phyloP scores from a whole-genome alignment of 1,140 invertebrate genomes.

The Ips typographus region DNA sequence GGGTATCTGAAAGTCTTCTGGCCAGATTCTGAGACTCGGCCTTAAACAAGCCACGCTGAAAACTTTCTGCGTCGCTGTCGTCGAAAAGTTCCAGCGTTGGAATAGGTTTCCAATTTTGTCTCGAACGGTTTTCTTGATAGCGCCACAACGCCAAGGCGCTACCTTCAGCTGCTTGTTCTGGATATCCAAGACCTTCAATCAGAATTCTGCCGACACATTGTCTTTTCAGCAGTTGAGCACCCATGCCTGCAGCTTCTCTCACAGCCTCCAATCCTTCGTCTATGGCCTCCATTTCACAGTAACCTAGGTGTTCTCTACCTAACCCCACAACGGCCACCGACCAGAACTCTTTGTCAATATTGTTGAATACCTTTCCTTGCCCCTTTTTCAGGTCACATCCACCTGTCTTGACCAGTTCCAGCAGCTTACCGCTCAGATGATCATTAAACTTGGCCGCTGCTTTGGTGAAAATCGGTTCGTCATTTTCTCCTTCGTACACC shows the following conservation, averaged over 20 bases:
- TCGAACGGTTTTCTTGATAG: slow-evolving; percentile 63
- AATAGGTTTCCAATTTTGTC: slow-evolving; percentile 55
- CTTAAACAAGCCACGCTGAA: slow-evolving; percentile 53
- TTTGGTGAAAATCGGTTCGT: slow-evolving; percentile 43
- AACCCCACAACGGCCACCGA: slow-evolving; percentile 69
- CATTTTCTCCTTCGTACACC: slow-evolving; percentile 48
- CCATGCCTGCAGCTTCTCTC: slow-evolving; percentile 60
- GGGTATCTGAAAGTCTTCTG: slow-evolving; percentile 71
- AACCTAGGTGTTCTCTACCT: slow-evolving; percentile 64
- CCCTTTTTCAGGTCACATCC: slow-evolving; percentile 54
- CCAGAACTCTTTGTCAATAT: slow-evolving; percentile 63
- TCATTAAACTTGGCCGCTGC: slow-evolving; percentile 44
- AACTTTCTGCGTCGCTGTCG: slow-evolving; percentile 44
- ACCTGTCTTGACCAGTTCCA: slow-evolving; percentile 40
- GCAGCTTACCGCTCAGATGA: slow-evolving; percentile 41
- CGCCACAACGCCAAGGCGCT: slow-evolving; percentile 63
- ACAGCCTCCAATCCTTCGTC: slow-evolving; percentile 71
- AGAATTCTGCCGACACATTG: slow-evolving; percentile 61
- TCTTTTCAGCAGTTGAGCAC: slow-evolving; percentile 59
- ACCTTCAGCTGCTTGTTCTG: slow-evolving; percentile 77
- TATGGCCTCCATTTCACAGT: slow-evolving; percentile 64
- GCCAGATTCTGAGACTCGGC: slow-evolving; percentile 79
- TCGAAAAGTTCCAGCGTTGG: slow-evolving; percentile 49
- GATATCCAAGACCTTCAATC: slow-evolving; percentile 71
- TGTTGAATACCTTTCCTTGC: slow-evolving; percentile 61